A percentile compares a stretch with the other conserved stretches of the same genome.
phyloP scores from a whole-genome alignment of 1,140 invertebrate genomes.

The Papilio dardanus region DNA sequence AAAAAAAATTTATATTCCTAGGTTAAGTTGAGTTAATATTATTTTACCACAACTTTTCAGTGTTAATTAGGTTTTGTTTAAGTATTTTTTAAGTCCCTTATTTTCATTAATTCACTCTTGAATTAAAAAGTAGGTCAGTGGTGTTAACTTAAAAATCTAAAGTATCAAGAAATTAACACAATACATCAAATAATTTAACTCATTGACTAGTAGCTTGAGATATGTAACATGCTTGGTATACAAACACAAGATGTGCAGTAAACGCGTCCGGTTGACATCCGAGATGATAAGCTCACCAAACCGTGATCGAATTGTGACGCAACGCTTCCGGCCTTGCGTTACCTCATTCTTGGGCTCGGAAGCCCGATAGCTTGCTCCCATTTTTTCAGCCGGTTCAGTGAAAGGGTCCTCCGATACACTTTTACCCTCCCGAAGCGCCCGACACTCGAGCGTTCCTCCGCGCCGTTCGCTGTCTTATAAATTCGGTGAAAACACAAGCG shows the following conservation, averaged over 20 bases:
- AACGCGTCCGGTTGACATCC: conserved; percentile 44
- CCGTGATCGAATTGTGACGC: conserved; percentile 62
- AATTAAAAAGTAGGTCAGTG: neutral
- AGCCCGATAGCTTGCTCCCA: conserved; percentile 72
- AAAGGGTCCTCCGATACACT: conserved; percentile 79
- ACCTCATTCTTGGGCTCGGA: conserved; percentile 76
- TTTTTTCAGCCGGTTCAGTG: conserved; percentile 78
- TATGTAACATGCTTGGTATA: neutral
- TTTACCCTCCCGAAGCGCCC: conserved; percentile 70
- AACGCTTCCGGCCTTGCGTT: conserved; percentile 73
- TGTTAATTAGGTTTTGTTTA: no score
- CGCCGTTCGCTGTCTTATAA: conserved; percentile 72
- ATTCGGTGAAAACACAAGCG: conserved; percentile 73
- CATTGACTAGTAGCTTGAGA: neutral
- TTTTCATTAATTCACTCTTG: neutral
- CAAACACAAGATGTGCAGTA: neutral
- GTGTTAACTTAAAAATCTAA: neutral
- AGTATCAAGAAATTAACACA: neutral
- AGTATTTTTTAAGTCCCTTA: neutral
- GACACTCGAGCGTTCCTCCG: conserved; percentile 56
- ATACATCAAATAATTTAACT: neutral
- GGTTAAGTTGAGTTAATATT: no score
- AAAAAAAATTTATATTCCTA: no score
- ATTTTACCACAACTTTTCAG: no score
- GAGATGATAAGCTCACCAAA: conserved; percentile 65